Percentiles rank a stretch among this genome's conserved stretches.
phyloP scores from a whole-genome alignment of 2,113 vertebrate species.

The Phalacrocorax pelagicus region DNA sequence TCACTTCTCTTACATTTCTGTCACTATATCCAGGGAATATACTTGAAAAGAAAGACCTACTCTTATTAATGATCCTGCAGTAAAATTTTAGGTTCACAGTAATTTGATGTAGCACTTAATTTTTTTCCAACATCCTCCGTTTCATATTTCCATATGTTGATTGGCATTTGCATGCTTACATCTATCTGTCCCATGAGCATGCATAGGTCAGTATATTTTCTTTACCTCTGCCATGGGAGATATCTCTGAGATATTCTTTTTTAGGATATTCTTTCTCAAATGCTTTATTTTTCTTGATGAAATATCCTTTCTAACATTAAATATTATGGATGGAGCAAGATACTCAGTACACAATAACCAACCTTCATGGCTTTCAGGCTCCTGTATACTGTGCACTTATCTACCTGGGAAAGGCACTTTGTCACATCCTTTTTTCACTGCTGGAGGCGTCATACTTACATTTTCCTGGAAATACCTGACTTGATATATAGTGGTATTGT shows the following conservation, averaged over 20 bases:
- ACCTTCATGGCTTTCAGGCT: not conserved
- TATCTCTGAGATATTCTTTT: not conserved
- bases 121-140: not conserved
- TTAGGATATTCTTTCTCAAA: not conserved
- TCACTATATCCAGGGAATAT: not conserved
- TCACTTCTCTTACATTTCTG: not conserved
- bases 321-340: not conserved
- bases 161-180: not conserved
- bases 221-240: not conserved
- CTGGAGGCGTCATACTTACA: not conserved
- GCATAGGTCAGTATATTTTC: not conserved
- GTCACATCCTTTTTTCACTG: not conserved
- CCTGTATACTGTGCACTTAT: not conserved
- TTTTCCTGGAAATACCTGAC: not conserved
- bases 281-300: not conserved
- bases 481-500: not conserved
- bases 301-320: not conserved
- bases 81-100: not conserved
- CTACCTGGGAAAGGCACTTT: not conserved
- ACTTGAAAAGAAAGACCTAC: not conserved
- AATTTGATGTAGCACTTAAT: not conserved
- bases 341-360: not conserved
- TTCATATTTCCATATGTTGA: not conserved
- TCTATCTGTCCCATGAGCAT: not conserved
- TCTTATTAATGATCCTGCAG: not conserved